Percentiles rank a stretch among this genome's conserved stretches.
phyloP scores from a whole-genome alignment of 1,140 invertebrate species.

The Drosophila miranda region DNA sequence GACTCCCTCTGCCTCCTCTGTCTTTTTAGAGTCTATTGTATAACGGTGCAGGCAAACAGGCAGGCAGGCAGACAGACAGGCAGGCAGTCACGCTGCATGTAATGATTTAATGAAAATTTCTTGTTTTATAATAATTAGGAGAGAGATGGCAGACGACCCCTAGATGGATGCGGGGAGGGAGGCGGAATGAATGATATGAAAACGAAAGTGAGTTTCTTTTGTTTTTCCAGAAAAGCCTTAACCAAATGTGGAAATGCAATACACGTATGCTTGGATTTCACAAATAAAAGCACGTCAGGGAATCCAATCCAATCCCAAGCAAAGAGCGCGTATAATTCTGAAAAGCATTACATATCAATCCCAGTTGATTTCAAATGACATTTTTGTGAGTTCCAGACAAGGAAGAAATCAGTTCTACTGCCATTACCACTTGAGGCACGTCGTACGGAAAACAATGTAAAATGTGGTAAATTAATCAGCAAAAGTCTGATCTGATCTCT shows the following conservation, averaged over 20 bases:
- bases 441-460: no score
- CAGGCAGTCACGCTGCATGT: slow-evolving; percentile 61
- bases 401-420: no score
- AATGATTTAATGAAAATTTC: slow-evolving; percentile 61
- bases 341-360: no score
- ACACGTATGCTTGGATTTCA: no score
- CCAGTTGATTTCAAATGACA: no score
- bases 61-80: no score
- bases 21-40: slow-evolving; percentile 60
- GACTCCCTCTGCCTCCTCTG: slow-evolving; percentile 1
- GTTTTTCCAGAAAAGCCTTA: slow-evolving; percentile 9
- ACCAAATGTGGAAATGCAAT: slow-evolving; percentile 12
- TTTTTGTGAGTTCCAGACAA: no score
- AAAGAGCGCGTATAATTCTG: no score
- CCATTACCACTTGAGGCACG: no score
- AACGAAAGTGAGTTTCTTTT: slow-evolving; percentile 68
- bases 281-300: no score
- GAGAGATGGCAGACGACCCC: slow-evolving; percentile 23
- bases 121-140: slow-evolving; percentile 74
- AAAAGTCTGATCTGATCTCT: background rate
- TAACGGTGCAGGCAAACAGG: slow-evolving; percentile 51
- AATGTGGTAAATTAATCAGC: no score
- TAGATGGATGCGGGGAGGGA: background rate
- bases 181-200: slow-evolving; percentile 33
- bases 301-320: no score